Conservation (phyloP, 2,888 invertebrate species). For the Willowsia nigromaculata region DNA sequence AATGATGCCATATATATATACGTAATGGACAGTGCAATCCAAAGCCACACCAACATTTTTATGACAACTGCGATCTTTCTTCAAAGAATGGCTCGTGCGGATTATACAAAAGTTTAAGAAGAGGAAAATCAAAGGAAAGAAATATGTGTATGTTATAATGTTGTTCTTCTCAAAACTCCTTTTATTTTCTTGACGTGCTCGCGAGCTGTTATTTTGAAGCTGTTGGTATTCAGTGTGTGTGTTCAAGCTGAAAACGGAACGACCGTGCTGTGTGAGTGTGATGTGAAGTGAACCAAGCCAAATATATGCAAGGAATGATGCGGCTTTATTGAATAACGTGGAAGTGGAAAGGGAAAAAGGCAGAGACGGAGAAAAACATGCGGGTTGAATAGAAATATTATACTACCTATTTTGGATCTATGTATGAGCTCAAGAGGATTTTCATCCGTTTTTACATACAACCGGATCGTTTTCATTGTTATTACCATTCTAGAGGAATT, state of each 20-base stretch:
- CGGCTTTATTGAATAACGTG: slow-evolving; percentile 41
- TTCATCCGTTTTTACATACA: background rate
- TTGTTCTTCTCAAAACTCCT: slow-evolving; percentile 10
- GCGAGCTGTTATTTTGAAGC: slow-evolving; percentile 3
- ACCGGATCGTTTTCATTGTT: slow-evolving; percentile 1
- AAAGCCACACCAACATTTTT: slow-evolving; percentile 46
- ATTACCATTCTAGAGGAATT: background rate
- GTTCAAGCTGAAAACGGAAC: slow-evolving; percentile 62
- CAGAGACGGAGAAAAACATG: background rate
- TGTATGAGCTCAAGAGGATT: background rate
- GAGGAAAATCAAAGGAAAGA: background rate
- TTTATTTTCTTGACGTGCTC: slow-evolving; percentile 30
- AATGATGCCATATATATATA: slow-evolving; percentile 42
- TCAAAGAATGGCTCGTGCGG: slow-evolving; percentile 67
- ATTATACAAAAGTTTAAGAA: slow-evolving; percentile 7
- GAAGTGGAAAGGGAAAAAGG: background rate
- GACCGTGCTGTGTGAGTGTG: background rate
- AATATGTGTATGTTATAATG: slow-evolving; percentile 1
- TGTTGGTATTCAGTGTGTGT: slow-evolving; percentile 55
- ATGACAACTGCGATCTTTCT: slow-evolving; percentile 57
- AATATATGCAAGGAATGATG: background rate
- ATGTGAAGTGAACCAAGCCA: too few species aligned
- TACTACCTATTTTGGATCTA: slow-evolving; percentile 31
- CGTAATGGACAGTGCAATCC: background rate
- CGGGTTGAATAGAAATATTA: slow-evolving; percentile 12